A percentile compares a stretch with the other conserved stretches of the same genome.
These are phyloP conservation scores for Zaprionus inermis DNA, from an alignment of 1,140 invertebrate genomes.

Conservation along the genomic window DNA sequence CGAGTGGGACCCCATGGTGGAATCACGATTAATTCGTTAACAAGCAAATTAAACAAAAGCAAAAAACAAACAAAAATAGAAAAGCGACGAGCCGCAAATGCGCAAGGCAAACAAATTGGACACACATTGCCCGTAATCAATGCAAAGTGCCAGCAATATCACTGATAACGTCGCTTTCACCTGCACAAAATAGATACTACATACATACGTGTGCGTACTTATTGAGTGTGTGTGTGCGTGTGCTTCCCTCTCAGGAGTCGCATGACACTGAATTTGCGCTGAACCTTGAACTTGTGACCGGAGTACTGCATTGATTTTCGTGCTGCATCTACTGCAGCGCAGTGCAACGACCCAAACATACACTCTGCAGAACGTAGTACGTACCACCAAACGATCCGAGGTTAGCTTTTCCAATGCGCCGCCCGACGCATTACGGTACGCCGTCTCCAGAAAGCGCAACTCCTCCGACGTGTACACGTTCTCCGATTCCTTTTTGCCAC, in stretches of 20 bases:
- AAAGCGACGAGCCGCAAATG: constrained; percentile 31
- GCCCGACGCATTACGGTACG: constrained; percentile 69
- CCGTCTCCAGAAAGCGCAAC: constrained; percentile 61
- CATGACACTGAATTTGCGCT: constrained; percentile 31
- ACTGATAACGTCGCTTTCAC: constrained; percentile 30
- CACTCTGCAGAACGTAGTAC: constrained; percentile 11
- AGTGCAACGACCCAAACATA: constrained; percentile 32
- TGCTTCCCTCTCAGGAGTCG: constrained; percentile 20
- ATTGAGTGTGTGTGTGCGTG: background rate
- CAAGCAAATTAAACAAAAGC: constrained; percentile 68
- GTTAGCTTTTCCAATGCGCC: constrained; percentile 69
- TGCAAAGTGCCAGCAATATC: constrained; percentile 12
- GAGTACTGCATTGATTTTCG: constrained; percentile 65
- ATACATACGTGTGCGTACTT: background rate
- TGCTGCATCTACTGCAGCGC: constrained; percentile 22
- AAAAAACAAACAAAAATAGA: constrained; percentile 51
- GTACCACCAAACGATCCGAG: constrained; percentile 67
- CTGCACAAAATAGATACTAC: background rate
- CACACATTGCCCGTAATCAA: constrained; percentile 26
- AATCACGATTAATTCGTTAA: constrained; percentile 77
- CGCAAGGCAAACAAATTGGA: constrained; percentile 66
- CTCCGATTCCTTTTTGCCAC: constrained; percentile 64
- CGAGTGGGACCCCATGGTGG: constrained; percentile 35
- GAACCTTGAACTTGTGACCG: constrained; percentile 68
- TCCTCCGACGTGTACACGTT: constrained; percentile 67